A percentile compares a stretch with the other conserved stretches of the same genome.
Conservation (phyloP, 2,113 vertebrate species). For the Ceyx melanurus region DNA sequence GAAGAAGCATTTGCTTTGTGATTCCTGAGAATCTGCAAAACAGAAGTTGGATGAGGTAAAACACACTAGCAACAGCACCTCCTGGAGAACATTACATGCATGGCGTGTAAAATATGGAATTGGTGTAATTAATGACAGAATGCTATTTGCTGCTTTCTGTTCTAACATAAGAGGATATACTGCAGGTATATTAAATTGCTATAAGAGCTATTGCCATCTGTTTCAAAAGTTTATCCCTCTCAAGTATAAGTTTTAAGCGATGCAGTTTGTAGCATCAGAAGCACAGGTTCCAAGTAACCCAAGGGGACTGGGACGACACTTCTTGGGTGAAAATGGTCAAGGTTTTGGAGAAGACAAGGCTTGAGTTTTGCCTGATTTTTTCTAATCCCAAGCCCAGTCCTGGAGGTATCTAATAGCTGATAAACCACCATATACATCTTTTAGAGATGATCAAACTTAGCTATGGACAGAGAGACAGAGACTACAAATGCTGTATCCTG, state of each 20-base stretch:
- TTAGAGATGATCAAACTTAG: background rate
- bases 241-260: background rate
- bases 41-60: slow-evolving; percentile 12
- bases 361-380: background rate
- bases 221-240: background rate
- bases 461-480: background rate
- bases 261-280: background rate
- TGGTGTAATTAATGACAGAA: background rate
- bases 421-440: background rate
- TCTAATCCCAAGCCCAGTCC: background rate
- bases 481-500: background rate
- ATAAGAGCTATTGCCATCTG: background rate
- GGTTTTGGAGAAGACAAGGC: background rate
- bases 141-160: background rate
- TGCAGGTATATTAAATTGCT: background rate
- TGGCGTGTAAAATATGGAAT: background rate
- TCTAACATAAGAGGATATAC: background rate
- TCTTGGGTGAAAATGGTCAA: background rate
- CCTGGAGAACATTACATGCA: background rate
- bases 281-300: background rate
- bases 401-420: background rate
- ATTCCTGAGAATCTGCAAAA: slow-evolving; percentile 87
- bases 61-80: background rate
- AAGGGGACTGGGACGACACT: background rate
- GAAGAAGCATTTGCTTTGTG: slow-evolving; percentile 79